Conservation (phyloP, 2,113 vertebrate species). For the Dicaeum eximium region DNA sequence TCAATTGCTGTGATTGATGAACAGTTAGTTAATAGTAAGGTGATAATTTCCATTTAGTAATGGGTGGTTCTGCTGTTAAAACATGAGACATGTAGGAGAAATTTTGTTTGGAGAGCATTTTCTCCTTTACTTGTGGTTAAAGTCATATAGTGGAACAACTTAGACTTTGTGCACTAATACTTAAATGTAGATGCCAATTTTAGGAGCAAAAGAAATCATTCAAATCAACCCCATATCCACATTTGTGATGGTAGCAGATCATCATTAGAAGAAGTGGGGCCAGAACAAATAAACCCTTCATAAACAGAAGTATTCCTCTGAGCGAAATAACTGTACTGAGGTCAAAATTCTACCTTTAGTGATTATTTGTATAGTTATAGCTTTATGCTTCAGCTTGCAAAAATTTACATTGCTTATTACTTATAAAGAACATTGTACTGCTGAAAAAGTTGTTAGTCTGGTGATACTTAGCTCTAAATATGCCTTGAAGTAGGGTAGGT, state of each 20-base stretch:
- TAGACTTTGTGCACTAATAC: neutral
- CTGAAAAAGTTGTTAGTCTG: constrained; percentile 32
- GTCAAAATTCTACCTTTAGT: neutral
- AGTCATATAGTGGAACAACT: neutral
- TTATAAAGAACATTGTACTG: neutral
- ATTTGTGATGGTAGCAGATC: neutral
- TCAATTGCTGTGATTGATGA: neutral
- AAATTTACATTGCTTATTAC: neutral
- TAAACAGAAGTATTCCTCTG: neutral
- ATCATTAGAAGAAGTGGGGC: neutral
- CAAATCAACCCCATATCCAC: neutral
- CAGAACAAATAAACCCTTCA: neutral
- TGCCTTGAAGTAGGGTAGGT: constrained; percentile 5
- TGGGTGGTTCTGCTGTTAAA: neutral
- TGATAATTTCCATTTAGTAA: neutral
- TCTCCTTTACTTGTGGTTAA: neutral
- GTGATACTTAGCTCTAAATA: constrained; percentile 45
- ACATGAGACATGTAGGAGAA: neutral
- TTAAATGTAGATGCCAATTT: neutral
- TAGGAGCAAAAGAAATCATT: neutral
- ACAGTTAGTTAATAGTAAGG: neutral
- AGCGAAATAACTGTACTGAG: neutral
- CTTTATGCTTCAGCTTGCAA: neutral
- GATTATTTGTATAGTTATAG: neutral
- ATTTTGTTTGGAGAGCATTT: neutral